phyloP scores from a whole-genome alignment of 2,797 vertebrate species.

The Enteromius fasciolatus region DNA sequence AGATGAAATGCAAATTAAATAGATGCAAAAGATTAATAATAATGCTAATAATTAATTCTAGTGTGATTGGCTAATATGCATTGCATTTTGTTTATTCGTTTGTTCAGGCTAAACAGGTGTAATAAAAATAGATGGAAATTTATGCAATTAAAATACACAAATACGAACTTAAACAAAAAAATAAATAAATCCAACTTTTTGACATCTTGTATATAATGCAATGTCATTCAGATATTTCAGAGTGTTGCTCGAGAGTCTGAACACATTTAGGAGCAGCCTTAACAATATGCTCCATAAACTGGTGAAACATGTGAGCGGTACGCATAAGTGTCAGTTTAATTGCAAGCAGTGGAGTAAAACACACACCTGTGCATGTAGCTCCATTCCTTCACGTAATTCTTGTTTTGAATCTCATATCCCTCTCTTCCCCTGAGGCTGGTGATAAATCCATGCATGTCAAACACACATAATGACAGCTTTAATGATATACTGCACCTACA shows the following conservation, averaged over 20 bases:
- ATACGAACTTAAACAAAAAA: not conserved
- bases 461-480: slow-evolving; percentile 78
- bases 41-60: not conserved
- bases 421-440: slow-evolving; percentile 64
- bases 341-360: not conserved
- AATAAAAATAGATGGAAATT: not conserved
- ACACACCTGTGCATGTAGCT: not conserved
- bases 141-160: not conserved
- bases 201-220: not conserved
- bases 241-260: not conserved
- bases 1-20: not conserved
- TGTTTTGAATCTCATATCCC: slow-evolving; percentile 57
- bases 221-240: not conserved
- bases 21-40: not conserved
- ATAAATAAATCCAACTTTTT: not conserved
- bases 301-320: slow-evolving; percentile 11
- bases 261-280: not conserved
- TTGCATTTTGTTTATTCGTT: not conserved
- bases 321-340: slow-evolving; percentile 10
- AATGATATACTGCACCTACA: slow-evolving; percentile 76
- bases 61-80: not conserved
- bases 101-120: not conserved
- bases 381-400: slow-evolving; percentile 22
- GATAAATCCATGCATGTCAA: slow-evolving; percentile 80
- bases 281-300: slow-evolving; percentile 1